These are phyloP conservation scores for Polypterus senegalus DNA, from an alignment of 2,113 vertebrate species.

Conservation along the genomic window DNA sequence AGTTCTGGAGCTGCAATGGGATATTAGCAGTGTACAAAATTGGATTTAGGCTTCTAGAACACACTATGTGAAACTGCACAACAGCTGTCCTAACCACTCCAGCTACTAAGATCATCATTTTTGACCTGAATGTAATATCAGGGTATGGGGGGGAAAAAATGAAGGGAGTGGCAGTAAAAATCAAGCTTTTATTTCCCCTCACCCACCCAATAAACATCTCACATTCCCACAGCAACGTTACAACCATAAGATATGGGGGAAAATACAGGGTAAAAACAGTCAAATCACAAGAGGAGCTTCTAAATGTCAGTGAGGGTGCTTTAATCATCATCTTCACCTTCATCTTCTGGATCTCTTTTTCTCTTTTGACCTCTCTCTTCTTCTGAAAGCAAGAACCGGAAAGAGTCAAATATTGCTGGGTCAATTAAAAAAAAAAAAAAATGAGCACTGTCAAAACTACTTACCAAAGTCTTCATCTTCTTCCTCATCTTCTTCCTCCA, in stretches of 20 bases:
- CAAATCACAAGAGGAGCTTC: conserved; percentile 72
- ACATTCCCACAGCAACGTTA: conserved; percentile 75
- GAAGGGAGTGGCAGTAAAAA: conserved; percentile 52
- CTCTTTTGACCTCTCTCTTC: conserved; percentile 82
- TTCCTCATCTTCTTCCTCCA: conserved; percentile 70
- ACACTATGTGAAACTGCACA: conserved; percentile 34
- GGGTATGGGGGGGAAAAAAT: conserved; percentile 18
- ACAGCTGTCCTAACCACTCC: conserved; percentile 36
- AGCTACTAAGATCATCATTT: conserved; percentile 22
- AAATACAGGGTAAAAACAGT: conserved; percentile 76
- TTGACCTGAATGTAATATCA: conserved; percentile 30
- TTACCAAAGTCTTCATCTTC: conserved; percentile 40
- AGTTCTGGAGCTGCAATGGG: no score
- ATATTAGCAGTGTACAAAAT: no score
- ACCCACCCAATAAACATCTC: conserved; percentile 53
- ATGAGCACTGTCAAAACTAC: conserved; percentile 4
- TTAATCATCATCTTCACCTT: conserved; percentile 88
- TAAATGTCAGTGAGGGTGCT: conserved; percentile 29
- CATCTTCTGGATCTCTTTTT: conserved; percentile 89
- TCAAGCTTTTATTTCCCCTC: conserved; percentile 50
- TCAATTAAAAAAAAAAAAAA: background rate
- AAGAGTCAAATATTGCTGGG: background rate
- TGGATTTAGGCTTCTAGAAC: conserved; percentile 38
- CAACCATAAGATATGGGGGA: conserved; percentile 39
- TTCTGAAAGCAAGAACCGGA: conserved; percentile 34